phyloP scores from a whole-genome alignment of 2,888 invertebrate species.

The Baronia brevicornis region DNA sequence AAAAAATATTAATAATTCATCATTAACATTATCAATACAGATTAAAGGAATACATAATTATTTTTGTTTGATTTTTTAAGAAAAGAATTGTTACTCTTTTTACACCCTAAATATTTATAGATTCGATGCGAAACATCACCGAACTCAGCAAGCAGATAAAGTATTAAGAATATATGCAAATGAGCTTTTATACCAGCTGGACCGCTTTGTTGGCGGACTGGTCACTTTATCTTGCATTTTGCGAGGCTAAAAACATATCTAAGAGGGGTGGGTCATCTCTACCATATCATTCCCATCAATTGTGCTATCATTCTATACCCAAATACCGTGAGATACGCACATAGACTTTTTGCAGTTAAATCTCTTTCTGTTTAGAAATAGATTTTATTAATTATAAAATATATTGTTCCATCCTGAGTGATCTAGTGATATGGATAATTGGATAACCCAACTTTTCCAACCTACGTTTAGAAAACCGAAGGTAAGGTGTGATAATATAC shows the following conservation, averaged over 20 bases:
- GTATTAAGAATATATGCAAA: conserved; percentile 61
- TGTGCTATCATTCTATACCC: conserved; percentile 49
- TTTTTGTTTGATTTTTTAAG: too few relatives aligned
- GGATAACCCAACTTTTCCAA: conserved; percentile 69
- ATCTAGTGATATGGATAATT: conserved; percentile 52
- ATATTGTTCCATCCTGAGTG: conserved; percentile 6
- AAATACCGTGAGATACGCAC: conserved; percentile 55
- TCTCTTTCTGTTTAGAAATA: conserved; percentile 14
- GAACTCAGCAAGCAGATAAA: too few relatives aligned
- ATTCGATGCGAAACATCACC: too few relatives aligned
- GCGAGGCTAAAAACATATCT: conserved; percentile 42
- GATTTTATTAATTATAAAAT: conserved; percentile 9
- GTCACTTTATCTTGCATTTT: conserved; percentile 61
- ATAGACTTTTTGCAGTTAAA: conserved; percentile 19
- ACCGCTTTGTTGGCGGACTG: conserved; percentile 46
- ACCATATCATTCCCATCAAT: conserved; percentile 53
- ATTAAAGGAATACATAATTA: too few relatives aligned
- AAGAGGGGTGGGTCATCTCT: conserved; percentile 66
- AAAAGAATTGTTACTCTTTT: conserved; percentile 4
- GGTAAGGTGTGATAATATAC: too few relatives aligned
- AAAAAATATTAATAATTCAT: too few relatives aligned
- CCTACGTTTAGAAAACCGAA: conserved; percentile 51
- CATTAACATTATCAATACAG: too few relatives aligned
- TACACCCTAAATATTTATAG: conserved; percentile 7
- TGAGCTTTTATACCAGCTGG: conserved; percentile 32